Base-by-base conservation (phyloP, 2,888 invertebrate genomes). In the Icerya purchasi region DNA sequence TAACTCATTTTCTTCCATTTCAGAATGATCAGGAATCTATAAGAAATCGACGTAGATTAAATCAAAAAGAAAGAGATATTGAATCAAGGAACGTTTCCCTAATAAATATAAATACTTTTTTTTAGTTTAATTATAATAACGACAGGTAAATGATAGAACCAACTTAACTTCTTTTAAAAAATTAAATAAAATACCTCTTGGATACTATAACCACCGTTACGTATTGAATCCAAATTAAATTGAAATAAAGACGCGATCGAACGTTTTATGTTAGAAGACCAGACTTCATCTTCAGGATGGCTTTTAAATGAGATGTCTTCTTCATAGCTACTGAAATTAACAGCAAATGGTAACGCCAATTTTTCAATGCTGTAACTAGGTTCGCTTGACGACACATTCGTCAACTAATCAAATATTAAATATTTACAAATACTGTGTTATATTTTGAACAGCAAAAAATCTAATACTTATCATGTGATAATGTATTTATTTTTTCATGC, bases 261-360 rank as follows among this genome's bases (percentile, higher is more conserved):
- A 64, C 91, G 79, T 75, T 94, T 94, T 69, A 93, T 79, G 74
- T 94, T 94, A 59, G 92, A 78, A 1, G 88, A 84, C 69, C 84
- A 82, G 20, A 80, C 78, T 0, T 80, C 78, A 68, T 94, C 93
- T 0, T 74, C 79, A 0, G 74, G 74, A 21, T 62, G 61, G 18
- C 56, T 60, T 21, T 59, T 57, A 36, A 65, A 54, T 21, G 51
- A 52, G 22, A 36, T 56, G n/a, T 56, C 22, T 50, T 56, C 60
- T 5, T 56, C 63, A 3, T 66, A 65, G 14, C 60, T 59, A 23
- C 62, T 58, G 56, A 61, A 66, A 10, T 49, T 56, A 1, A 62
- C 65, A 53, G 54, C 54, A 53, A 65, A 66, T n/a, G 66, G 66
- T 51, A 64, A 55, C 20, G 50, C 8, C 50, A 65, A 49, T 1